Evolutionary conservation across 2,888 invertebrate genomes (phyloP), one percentile per base, ranked within the genome.

Genomic region (Plebejus melissa): DNA sequence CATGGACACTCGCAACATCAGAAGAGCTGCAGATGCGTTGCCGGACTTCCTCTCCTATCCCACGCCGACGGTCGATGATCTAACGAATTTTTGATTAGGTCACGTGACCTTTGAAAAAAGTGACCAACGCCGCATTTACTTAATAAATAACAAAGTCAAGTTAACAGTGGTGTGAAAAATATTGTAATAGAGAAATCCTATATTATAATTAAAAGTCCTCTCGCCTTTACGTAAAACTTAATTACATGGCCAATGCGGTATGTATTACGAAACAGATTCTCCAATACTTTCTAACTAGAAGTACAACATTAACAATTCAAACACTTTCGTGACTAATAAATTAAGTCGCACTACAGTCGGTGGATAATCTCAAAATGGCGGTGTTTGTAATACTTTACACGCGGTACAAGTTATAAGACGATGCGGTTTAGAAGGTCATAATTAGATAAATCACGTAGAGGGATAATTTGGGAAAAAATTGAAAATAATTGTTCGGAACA

Each of bases 231-330:
- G 65, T 65, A 16, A 36, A 65, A 65, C 32, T 65, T 65, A 65
- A 65, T 65, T 65, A 13, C 65, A 65, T 65, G 16, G 32, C 32
- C 65, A 36, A 5, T 16, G 65, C 65, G 65, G 65, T 5, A 13
- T 65, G 32, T 78, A 78, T 74, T 80, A 82, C 77, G 79, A 80
- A 78, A 80, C 79, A 81, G 79, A 75, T 58, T 75, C 75, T 11
- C 80, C 82, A 78, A 80, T 70, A 71, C 79, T 80, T 81, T 80
- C 82, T 86, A 86, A 87, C 84, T 85, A 83, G 81, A 82, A 82
- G 83, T 78, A 81, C 84, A 85, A 87, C 88, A 89, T 91, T 90
- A 91, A 91, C 89, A 88, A 91, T 91, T 90, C 90, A 90, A 90
- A 90, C 90, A 88, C 88, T 90, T 90, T 88, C 82, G 88, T 87